Evolutionary conservation across 2,797 vertebrate species (phyloP).

Genomic region (Pyrrhura leucotis): DNA sequence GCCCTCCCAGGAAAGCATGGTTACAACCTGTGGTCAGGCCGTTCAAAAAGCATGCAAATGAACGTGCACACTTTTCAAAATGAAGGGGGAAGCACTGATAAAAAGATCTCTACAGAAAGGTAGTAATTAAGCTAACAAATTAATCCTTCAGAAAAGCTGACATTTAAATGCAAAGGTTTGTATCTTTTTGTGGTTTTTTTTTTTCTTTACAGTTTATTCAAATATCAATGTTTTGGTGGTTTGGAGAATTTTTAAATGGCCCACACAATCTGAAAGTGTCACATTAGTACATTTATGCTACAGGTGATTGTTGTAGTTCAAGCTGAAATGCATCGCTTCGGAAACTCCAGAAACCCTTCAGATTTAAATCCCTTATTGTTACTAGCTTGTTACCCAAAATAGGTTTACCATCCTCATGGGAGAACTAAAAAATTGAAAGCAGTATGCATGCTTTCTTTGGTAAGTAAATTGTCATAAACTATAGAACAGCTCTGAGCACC

Average conservation of each 20-base stretch:
- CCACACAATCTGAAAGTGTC: conserved; percentile 37
- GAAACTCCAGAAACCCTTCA: conserved; percentile 39
- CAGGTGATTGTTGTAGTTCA: not conserved
- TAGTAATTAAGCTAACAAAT: not conserved
- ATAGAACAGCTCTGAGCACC: not conserved
- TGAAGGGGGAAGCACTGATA: not conserved
- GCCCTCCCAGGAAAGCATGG: not conserved
- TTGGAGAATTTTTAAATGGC: conserved; percentile 54
- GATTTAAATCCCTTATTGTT: conserved; percentile 35
- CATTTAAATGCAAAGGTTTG: not conserved
- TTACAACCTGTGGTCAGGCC: not conserved
- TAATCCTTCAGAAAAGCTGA: not conserved
- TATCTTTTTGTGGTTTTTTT: not conserved
- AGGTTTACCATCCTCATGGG: not conserved
- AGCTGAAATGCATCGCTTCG: conserved; percentile 32
- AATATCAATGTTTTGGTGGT: not conserved
- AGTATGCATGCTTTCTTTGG: conserved; percentile 16
- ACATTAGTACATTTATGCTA: conserved; percentile 12
- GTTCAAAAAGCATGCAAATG: not conserved
- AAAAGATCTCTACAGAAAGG: not conserved
- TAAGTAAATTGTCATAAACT: conserved; percentile 17
- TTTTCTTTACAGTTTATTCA: not conserved
- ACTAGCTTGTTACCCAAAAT: conserved; percentile 34
- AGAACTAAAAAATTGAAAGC: conserved; percentile 15
- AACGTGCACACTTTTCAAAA: not conserved